Evolutionary conservation across 2,888 invertebrate genomes (phyloP).

Genomic region (Morinoia aosen): DNA sequence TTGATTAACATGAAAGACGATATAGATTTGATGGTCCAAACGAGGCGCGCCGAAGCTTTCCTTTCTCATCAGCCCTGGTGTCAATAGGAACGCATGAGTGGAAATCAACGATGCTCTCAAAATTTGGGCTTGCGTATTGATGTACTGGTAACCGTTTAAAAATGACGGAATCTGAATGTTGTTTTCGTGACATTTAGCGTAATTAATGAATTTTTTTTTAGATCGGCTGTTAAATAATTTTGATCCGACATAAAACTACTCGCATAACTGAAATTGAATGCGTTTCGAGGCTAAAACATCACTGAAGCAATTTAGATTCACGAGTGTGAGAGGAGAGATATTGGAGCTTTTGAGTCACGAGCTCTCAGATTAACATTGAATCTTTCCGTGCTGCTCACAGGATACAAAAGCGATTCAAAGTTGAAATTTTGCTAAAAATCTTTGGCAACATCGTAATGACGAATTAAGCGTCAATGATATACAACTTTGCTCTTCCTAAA

Average conservation of each 20-base stretch:
- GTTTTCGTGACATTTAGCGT: neutral
- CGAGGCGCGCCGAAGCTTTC: neutral
- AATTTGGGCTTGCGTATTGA: neutral
- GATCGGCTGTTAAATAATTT: neutral
- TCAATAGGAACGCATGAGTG: slow-evolving; percentile 20
- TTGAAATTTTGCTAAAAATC: neutral
- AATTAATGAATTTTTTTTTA: neutral
- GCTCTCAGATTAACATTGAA: neutral
- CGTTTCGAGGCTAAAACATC: neutral
- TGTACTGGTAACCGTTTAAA: neutral
- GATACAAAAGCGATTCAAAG: neutral
- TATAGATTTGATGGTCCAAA: slow-evolving; percentile 24
- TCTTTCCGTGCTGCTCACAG: neutral
- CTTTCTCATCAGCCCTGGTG: slow-evolving; percentile 1
- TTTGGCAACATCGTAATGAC: neutral
- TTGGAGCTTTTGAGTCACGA: neutral
- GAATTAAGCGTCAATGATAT: neutral
- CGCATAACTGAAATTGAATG: neutral
- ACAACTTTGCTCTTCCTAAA: neutral
- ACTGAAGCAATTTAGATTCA: neutral
- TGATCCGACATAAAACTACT: neutral
- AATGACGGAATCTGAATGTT: neutral
- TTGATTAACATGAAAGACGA: slow-evolving; percentile 51
- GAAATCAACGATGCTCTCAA: neutral
- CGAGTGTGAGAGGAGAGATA: neutral